phyloP scores from a whole-genome alignment of 1,140 invertebrate species.

The Plutomurus gul region DNA sequence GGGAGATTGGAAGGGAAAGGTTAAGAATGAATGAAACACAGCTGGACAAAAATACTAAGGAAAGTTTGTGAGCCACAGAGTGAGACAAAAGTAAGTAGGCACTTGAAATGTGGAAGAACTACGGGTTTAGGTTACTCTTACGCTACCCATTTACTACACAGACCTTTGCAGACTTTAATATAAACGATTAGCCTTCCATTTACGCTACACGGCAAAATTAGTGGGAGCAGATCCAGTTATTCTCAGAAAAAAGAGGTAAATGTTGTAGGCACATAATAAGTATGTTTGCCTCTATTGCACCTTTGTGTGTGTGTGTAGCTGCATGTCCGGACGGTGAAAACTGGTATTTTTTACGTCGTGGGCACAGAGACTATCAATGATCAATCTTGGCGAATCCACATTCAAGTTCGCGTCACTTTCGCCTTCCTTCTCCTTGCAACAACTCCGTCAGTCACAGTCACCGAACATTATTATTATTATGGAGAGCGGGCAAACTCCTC shows the following conservation, averaged over 20 bases:
- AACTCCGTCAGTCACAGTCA: background rate
- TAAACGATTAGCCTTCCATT: too few relatives aligned
- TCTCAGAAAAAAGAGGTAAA: conserved; percentile 13
- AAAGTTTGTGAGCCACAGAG: too few relatives aligned
- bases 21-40: too few relatives aligned
- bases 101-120: too few relatives aligned
- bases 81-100: too few relatives aligned
- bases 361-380: background rate
- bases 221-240: conserved; percentile 22
- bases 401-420: background rate
- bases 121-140: too few relatives aligned
- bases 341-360: background rate
- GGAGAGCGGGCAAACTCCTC: background rate
- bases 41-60: too few relatives aligned
- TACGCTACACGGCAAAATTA: background rate
- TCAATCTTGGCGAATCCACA: background rate
- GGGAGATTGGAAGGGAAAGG: too few relatives aligned
- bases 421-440: background rate
- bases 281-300: too few relatives aligned
- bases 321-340: background rate
- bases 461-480: background rate
- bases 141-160: too few relatives aligned
- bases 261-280: background rate
- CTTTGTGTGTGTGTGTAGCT: background rate
- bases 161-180: too few relatives aligned